Evolutionary conservation across 2,113 vertebrate species (phyloP), one percentile per base, ranked within the genome.

Genomic region (Catharus bicknelli): DNA sequence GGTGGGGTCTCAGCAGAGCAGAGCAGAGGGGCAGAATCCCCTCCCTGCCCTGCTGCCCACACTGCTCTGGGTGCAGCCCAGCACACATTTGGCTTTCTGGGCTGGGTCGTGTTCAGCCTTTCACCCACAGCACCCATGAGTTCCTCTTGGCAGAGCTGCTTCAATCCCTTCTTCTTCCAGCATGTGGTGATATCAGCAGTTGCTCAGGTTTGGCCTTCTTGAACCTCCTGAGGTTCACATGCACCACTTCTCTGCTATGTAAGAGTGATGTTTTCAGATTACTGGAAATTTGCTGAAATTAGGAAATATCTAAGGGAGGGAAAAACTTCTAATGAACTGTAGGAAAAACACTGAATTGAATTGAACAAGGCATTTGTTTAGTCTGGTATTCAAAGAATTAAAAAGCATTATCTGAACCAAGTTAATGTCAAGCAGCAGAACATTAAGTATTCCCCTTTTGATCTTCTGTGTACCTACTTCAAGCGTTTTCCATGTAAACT

Each of bases 231-330:
- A 51, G 5, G 7, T 50, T 81, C 26, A 29, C 10, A 6, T 19
- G 10, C 2, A 3, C 12, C 5, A 5, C 7, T 55, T 90, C 57
- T 79, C 4, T 0, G 1, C 30, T 30, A 40, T 21, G 7, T 55
- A 64, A 25, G 81, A 86, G 63, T 95, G 86, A 73, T 92, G 74
- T 89, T 86, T 96, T 94, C 94, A 86, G 64, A 93, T 90, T 85
- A 90, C 55, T 95, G 67, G 86, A 81, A 86, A 81, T 95, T 88
- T 90, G 73, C 74, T 95, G 73, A 95, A 95, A 83, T 91, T 55
- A 53, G 57, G 50, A 91, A 92, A 63, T 86, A 91, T 8, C 63
- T 66, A 53, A 68, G 50, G 48, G 22, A 70, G 29, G 69, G 51
- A n/a, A 7, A 42, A 50, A 67, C 48, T 90, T 91, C 53, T 86